phyloP scores from a whole-genome alignment of 2,797 vertebrate genomes.

The Clarias laeviceps region DNA sequence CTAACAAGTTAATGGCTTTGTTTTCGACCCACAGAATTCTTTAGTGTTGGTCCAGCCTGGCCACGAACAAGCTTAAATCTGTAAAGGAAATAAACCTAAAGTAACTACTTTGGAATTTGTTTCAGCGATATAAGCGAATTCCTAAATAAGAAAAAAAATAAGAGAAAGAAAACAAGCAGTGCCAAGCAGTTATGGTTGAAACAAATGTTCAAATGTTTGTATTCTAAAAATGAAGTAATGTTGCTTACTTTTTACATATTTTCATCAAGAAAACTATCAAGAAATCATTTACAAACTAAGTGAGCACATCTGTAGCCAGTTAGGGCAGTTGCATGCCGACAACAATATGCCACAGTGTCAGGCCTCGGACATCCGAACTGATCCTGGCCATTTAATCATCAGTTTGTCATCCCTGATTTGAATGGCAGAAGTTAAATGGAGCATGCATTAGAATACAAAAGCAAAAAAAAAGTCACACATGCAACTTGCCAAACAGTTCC shows the following conservation, averaged over 20 bases:
- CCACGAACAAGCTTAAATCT: background rate
- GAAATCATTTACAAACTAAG: conserved; percentile 38
- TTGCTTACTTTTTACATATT: conserved; percentile 52
- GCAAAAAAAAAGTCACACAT: conserved; percentile 60
- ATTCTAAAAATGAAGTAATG: conserved; percentile 65
- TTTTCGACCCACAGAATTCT: background rate
- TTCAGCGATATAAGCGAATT: conserved; percentile 65
- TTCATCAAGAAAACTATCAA: conserved; percentile 31
- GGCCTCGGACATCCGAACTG: conserved; percentile 54
- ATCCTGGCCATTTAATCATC: conserved; percentile 71
- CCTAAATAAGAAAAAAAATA: conserved; percentile 45
- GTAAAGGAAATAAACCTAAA: conserved; percentile 67
- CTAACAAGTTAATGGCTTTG: conserved; percentile 5
- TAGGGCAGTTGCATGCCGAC: conserved; percentile 28
- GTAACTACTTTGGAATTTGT: conserved; percentile 64
- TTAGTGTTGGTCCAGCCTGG: conserved; percentile 11
- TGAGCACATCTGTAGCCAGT: conserved; percentile 55
- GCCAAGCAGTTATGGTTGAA: conserved; percentile 60
- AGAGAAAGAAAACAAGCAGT: conserved; percentile 52
- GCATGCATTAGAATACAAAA: conserved; percentile 62
- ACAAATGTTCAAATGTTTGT: conserved; percentile 66
- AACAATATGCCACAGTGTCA: conserved; percentile 60
- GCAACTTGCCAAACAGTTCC: conserved; percentile 74
- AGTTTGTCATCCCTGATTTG: conserved; percentile 73
- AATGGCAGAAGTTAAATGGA: conserved; percentile 66